Conservation (phyloP, 2,797 vertebrate genomes). For the Hydrophis major region DNA sequence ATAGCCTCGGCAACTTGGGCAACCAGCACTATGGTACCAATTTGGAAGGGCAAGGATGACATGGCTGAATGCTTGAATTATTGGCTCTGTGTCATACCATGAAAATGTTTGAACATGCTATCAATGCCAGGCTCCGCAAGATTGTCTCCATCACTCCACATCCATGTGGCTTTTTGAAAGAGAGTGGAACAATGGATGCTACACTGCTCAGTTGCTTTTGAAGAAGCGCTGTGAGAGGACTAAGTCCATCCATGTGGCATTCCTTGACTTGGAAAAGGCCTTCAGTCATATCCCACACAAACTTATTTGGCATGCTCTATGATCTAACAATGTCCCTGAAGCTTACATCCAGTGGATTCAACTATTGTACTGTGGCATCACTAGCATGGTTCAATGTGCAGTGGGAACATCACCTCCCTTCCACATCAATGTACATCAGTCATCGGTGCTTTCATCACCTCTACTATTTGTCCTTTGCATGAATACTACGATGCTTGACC, state of each 20-base stretch:
- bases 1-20: neutral
- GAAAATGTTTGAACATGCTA: neutral
- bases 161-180: neutral
- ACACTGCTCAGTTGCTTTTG: neutral
- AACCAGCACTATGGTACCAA: neutral
- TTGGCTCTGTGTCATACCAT: neutral
- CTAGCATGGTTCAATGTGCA: neutral
- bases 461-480: neutral
- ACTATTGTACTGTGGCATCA: neutral
- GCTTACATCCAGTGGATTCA: neutral
- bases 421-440: neutral
- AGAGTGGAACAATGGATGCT: neutral
- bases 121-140: neutral
- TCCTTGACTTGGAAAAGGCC: neutral
- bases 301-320: neutral
- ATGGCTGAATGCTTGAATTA: neutral
- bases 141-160: neutral
- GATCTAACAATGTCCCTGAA: neutral
- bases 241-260: neutral
- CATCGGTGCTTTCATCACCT: neutral
- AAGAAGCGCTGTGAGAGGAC: neutral
- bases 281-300: neutral
- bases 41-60: neutral
- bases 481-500: neutral
- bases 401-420: neutral